These are phyloP conservation scores for Protula sp. DNA, from an alignment of 2,888 invertebrate genomes.

Conservation along the genomic window DNA sequence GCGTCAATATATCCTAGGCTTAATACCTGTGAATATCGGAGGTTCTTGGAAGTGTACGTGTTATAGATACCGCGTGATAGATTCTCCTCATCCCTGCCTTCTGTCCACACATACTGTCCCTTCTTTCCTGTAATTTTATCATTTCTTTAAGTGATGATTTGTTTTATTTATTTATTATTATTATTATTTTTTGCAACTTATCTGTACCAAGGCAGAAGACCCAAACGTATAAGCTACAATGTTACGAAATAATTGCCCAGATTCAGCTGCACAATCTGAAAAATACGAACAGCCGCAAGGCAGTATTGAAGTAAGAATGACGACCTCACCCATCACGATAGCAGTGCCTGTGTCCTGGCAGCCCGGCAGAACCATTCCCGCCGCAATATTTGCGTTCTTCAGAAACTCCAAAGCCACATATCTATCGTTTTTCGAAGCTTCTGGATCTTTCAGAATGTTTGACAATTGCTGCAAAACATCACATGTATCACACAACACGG, in stretches of 20 bases:
- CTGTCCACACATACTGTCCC: slow-evolving; percentile 53
- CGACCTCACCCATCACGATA: slow-evolving; percentile 50
- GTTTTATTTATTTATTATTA: not conserved
- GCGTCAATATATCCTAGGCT: no score
- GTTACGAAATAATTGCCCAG: no score
- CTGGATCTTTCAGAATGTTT: slow-evolving; percentile 51
- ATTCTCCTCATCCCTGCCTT: slow-evolving; percentile 48
- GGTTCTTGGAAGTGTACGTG: slow-evolving; percentile 50
- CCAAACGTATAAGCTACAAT: no score
- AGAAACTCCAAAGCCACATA: slow-evolving; percentile 53
- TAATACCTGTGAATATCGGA: slow-evolving; percentile 54
- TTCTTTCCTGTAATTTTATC: slow-evolving; percentile 39
- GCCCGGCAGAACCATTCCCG: slow-evolving; percentile 53
- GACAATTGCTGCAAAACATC: slow-evolving; percentile 42
- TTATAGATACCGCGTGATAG: slow-evolving; percentile 52
- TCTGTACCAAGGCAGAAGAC: no score
- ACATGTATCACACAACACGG: not conserved
- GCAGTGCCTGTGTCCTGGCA: slow-evolving; percentile 55
- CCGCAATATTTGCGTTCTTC: slow-evolving; percentile 54
- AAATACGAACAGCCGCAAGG: no score
- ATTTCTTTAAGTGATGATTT: no score
- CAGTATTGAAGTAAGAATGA: no score
- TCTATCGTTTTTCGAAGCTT: slow-evolving; percentile 51
- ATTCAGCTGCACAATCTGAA: no score
- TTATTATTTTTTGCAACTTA: not conserved